Conservation (phyloP, 2,888 invertebrate species). For the Eilema caniola region DNA sequence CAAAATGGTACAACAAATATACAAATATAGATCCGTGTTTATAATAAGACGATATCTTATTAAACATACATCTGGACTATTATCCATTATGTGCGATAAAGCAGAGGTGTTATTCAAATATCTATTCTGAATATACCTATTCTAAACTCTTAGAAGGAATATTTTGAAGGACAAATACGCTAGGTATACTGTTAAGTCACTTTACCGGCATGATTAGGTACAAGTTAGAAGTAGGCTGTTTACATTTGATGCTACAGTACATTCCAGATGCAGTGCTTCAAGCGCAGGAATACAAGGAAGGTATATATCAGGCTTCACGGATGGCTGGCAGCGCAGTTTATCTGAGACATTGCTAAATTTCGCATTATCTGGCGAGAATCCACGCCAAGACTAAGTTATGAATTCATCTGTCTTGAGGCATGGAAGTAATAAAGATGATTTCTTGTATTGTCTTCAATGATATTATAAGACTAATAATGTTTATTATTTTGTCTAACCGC, state of each 20-base stretch:
- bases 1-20: too few relatives aligned
- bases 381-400: constrained; percentile 54
- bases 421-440: constrained; percentile 16
- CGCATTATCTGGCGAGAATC: constrained; percentile 50
- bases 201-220: not conserved
- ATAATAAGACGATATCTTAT: too few relatives aligned
- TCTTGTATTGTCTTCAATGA: not conserved
- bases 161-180: not conserved
- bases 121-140: too few relatives aligned
- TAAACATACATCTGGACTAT: too few relatives aligned
- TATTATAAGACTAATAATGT: not conserved
- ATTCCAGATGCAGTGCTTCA: not conserved
- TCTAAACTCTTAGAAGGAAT: too few relatives aligned
- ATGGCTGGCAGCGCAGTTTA: constrained; percentile 62
- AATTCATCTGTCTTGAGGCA: constrained; percentile 45
- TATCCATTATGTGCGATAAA: too few relatives aligned
- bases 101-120: too few relatives aligned
- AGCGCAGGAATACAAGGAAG: constrained; percentile 15
- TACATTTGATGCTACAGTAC: not conserved
- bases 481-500: too few relatives aligned
- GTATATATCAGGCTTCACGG: constrained; percentile 57
- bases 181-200: not conserved
- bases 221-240: not conserved
- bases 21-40: too few relatives aligned
- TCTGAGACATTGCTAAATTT: constrained; percentile 52